phyloP scores from a whole-genome alignment of 64 coral and sea anemone species.

The Exaiptasia diaphana region DNA sequence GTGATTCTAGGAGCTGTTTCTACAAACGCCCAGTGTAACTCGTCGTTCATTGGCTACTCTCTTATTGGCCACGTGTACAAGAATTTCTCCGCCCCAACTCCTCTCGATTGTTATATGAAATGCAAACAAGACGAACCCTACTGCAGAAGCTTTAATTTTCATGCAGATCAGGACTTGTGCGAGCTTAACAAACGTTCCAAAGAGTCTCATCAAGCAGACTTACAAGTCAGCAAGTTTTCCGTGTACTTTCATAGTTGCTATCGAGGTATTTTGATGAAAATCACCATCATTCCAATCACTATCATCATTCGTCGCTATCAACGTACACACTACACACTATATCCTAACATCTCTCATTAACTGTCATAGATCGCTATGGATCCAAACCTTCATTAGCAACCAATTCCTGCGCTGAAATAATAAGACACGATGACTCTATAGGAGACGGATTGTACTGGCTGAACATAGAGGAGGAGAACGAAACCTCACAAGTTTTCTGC shows the following conservation, averaged over 20 bases:
- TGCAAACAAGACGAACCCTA: constrained; percentile 52
- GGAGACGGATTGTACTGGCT: constrained; percentile 58
- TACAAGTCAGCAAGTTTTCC: neutral
- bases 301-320: neutral
- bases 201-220: constrained; percentile 22
- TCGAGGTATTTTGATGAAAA: constrained; percentile 23
- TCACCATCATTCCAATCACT: neutral
- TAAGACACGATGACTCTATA: constrained; percentile 36
- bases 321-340: neutral
- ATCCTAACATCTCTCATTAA: neutral
- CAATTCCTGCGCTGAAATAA: constrained; percentile 46
- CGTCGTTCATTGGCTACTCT: constrained; percentile 45
- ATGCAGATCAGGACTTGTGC: constrained; percentile 20
- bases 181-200: constrained; percentile 56
- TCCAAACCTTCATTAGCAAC: neutral
- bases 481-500: constrained; percentile 20
- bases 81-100: constrained; percentile 16
- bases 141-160: constrained; percentile 62
- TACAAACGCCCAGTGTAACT: neutral
- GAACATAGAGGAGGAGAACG: neutral
- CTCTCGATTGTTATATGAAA: constrained; percentile 26
- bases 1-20: neutral
- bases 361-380: neutral
- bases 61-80: constrained; percentile 19
- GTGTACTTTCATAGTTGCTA: constrained; percentile 59